A percentile compares a stretch with the other conserved stretches of the same genome.
Conservation (phyloP, 23 tunicate species). For the Phallusia fumigata region DNA sequence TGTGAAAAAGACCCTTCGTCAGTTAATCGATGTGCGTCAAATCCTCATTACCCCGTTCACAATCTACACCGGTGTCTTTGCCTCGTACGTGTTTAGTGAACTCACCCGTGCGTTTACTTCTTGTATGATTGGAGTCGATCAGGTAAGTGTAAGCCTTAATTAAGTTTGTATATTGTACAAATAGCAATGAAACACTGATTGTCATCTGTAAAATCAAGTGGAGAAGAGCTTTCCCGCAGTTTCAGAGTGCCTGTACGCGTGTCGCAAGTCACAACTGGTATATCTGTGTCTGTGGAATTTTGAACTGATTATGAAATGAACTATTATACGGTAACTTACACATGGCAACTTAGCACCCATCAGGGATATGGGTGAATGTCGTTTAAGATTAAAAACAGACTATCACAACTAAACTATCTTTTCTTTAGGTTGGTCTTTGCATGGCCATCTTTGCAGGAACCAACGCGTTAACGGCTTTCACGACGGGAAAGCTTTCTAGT, state of each 20-base stretch:
- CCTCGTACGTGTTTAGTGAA: conserved; percentile 39
- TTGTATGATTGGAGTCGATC: conserved; percentile 55
- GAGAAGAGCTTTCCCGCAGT: too few relatives aligned
- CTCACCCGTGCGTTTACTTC: conserved; percentile 60
- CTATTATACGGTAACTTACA: too few relatives aligned
- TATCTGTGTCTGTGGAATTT: too few relatives aligned
- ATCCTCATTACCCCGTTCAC: conserved; percentile 39
- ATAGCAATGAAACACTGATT: too few relatives aligned
- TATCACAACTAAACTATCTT: background rate
- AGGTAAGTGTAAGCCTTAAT: conserved; percentile 23
- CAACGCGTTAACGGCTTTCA: background rate
- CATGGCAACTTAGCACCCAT: too few relatives aligned
- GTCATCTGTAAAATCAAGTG: too few relatives aligned
- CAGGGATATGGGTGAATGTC: too few relatives aligned
- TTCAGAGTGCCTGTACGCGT: too few relatives aligned
- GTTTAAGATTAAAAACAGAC: too few relatives aligned
- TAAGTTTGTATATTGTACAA: too few relatives aligned
- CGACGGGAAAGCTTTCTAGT: conserved; percentile 1
- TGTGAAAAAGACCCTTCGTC: conserved; percentile 23
- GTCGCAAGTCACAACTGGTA: too few relatives aligned
- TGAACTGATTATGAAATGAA: too few relatives aligned
- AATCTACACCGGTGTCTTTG: conserved; percentile 42
- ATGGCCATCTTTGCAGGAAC: background rate
- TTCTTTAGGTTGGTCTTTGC: background rate
- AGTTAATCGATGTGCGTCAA: conserved; percentile 42